phyloP scores from a whole-genome alignment of 2,888 invertebrate species.

The Brachyptera putata region DNA sequence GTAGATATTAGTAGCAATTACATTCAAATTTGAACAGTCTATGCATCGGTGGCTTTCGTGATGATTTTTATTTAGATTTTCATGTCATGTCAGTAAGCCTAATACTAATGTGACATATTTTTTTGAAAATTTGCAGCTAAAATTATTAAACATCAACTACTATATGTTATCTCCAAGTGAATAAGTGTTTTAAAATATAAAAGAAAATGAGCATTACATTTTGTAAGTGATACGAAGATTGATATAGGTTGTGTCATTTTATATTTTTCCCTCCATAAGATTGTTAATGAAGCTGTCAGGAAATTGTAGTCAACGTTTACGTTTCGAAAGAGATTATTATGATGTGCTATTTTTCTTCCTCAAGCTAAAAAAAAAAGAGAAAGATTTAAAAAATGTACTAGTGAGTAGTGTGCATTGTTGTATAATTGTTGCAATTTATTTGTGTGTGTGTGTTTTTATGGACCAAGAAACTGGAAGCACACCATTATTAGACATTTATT shows the following conservation, averaged over 20 bases:
- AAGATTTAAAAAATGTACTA: slow-evolving; percentile 8
- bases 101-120: too few species aligned
- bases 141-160: background rate
- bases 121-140: background rate
- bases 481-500: slow-evolving; percentile 5
- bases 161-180: background rate
- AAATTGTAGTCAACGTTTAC: background rate
- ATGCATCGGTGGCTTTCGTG: background rate
- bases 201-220: slow-evolving; percentile 2
- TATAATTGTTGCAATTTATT: slow-evolving; percentile 20
- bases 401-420: slow-evolving; percentile 27
- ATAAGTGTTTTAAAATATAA: background rate
- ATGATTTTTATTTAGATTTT: slow-evolving; percentile 4
- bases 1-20: background rate
- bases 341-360: slow-evolving; percentile 23
- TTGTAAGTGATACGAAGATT: background rate
- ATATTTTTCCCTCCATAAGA: slow-evolving; percentile 24
- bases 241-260: slow-evolving; percentile 24
- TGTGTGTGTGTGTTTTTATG: slow-evolving; percentile 16
- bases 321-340: background rate
- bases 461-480: slow-evolving; percentile 28
- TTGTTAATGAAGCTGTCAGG: slow-evolving; percentile 14
- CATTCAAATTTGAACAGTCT: background rate
- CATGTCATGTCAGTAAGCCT: background rate
- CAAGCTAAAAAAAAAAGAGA: background rate